A percentile compares a stretch with the other conserved stretches of the same genome.
Evolutionary conservation across 2,797 vertebrate species (phyloP).

Genomic region (Brachyalestes nurse): DNA sequence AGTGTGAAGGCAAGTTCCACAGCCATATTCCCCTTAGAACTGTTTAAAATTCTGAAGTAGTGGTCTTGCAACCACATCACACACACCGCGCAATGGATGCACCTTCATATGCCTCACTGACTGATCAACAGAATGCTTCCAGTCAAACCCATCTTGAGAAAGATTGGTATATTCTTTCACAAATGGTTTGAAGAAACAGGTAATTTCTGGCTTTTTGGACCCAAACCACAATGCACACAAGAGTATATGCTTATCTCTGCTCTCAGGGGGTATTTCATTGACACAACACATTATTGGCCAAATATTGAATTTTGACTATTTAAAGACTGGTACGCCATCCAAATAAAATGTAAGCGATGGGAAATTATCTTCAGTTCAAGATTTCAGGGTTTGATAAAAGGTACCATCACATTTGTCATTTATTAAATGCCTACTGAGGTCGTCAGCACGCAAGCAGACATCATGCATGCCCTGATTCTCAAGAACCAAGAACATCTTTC

Average conservation of each 20-base stretch:
- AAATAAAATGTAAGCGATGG: slow-evolving; percentile 26
- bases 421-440: background rate
- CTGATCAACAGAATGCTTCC: slow-evolving; percentile 33
- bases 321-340: slow-evolving; percentile 35
- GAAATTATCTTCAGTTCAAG: background rate
- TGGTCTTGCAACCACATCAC: too few species aligned
- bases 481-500: too few species aligned
- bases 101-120: too few species aligned
- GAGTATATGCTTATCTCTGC: slow-evolving; percentile 41
- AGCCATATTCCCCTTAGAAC: too few species aligned
- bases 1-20: too few species aligned
- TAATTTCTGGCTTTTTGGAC: too few species aligned
- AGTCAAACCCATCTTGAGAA: slow-evolving; percentile 19
- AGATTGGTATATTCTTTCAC: slow-evolving; percentile 43
- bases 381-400: slow-evolving; percentile 20
- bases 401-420: slow-evolving; percentile 4
- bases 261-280: slow-evolving; percentile 36
- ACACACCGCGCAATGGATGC: too few species aligned
- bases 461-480: too few species aligned
- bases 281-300: slow-evolving; percentile 44
- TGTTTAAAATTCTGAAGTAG: too few species aligned
- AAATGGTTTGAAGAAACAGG: slow-evolving; percentile 37
- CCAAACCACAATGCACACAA: slow-evolving; percentile 42
- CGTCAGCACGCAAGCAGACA: background rate
- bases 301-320: slow-evolving; percentile 44